Base-by-base conservation (phyloP, 2,888 invertebrate species). In the Drosophila maculinotata region DNA sequence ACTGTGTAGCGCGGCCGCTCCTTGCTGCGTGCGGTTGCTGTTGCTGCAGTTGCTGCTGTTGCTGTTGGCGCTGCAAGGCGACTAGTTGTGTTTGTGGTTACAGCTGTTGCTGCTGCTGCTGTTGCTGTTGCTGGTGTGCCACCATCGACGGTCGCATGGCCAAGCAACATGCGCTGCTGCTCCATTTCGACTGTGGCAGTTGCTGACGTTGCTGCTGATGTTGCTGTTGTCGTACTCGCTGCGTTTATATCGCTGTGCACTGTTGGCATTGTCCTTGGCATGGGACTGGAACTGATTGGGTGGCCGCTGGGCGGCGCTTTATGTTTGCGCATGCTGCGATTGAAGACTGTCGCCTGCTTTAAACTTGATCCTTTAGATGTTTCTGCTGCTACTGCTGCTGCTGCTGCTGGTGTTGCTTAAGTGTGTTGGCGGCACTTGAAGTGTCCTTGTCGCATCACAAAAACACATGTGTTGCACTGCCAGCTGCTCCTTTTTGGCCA, bases 241-340 rank as follows among this genome's bases (percentile, higher is more conserved):
- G 60, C 47, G 60, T 52, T 49, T 66, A 41, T 59, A 47, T 69
- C 73, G 39, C 57, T 70, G 45, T 69, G 73, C 45, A 33, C 65
- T 65, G 65, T 56, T 79, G 68, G 58, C 62, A 69, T 62, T 80
- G 78, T 69, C 87, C 85, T 75, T 53, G 82, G 60, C 56, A 79
- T 68, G 31, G 68, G 15, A 67, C 35, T 68, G 41, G 45, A 23
- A 35, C 48, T 52, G 64, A 48, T 52, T 31, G 63, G 36, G 25
- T 69, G 60, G 80, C 74, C 71, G 81, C 80, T 70, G 75, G 67
- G 68, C 85, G 86, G 74, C 74, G 74, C 56, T 79, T 89, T 88
- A 60, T 87, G 87, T 69, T 89, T 85, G 68, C 85, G 88, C 89
- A 88, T 88, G 75, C 79, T 88, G 79, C 69, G 64, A 64, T 67